A percentile compares a stretch with the other conserved stretches of the same genome.
These are phyloP conservation scores for Cephus spinipes DNA, from an alignment of 2,888 invertebrate species.

Conservation along the genomic window DNA sequence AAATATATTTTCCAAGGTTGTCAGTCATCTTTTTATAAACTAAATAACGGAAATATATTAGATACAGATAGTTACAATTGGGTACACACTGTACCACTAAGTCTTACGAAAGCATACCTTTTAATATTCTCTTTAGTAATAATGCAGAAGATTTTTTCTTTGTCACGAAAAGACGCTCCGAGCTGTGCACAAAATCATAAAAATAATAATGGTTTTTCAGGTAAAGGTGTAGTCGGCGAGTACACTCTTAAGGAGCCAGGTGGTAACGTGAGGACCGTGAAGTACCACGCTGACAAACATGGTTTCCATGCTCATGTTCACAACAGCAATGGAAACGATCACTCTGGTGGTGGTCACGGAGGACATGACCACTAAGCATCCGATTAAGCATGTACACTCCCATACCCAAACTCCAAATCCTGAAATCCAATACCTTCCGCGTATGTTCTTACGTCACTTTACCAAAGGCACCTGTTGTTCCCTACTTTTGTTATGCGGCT, in stretches of 20 bases:
- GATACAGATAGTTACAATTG: not conserved
- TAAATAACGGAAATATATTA: not conserved
- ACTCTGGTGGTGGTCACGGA: slow-evolving; percentile 16
- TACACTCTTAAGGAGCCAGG: slow-evolving; percentile 76
- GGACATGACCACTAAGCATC: slow-evolving; percentile 6
- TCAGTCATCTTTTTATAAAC: not conserved
- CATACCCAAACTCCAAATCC: not conserved
- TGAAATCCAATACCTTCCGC: not conserved
- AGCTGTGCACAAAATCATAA: not conserved
- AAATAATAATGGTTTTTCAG: slow-evolving; percentile 63
- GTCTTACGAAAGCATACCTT: not conserved
- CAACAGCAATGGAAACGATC: slow-evolving; percentile 55
- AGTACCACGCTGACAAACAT: slow-evolving; percentile 74
- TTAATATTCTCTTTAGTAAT: not conserved
- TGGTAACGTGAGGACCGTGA: slow-evolving; percentile 74
- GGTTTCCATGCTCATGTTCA: slow-evolving; percentile 72
- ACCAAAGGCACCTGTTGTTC: not conserved
- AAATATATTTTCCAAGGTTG: not conserved
- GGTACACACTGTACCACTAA: not conserved
- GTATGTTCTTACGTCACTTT: not conserved
- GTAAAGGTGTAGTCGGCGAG: slow-evolving; percentile 79
- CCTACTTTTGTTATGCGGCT: not conserved
- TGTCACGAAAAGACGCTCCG: not conserved
- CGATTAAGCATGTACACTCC: not conserved
- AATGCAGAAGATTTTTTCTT: not conserved